A percentile compares a stretch with the other conserved stretches of the same genome.
Evolutionary conservation across 2,797 vertebrate genomes (phyloP).

Genomic region (Astyanax mexicanus): DNA sequence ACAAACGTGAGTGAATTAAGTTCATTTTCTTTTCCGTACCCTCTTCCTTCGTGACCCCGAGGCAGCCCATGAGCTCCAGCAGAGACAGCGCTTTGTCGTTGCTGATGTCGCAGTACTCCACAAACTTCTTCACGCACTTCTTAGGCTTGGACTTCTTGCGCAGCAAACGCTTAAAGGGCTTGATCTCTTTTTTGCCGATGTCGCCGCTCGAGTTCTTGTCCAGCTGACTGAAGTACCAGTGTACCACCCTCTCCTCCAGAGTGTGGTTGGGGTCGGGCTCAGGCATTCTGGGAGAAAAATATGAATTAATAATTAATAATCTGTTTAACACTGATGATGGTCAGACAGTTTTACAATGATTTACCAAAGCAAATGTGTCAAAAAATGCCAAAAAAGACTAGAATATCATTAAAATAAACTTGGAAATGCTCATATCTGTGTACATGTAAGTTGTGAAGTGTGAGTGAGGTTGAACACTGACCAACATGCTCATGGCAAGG

Average conservation of each 20-base stretch:
- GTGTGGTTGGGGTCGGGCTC: conserved; percentile 96
- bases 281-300: conserved; percentile 76
- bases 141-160: conserved; percentile 97
- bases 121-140: conserved; percentile 97
- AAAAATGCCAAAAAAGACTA: no score
- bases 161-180: conserved; percentile 94
- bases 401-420: no score
- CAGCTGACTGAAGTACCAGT: conserved; percentile 95
- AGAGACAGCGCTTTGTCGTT: conserved; percentile 91
- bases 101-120: conserved; percentile 94
- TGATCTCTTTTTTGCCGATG: conserved; percentile 97
- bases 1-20: no score
- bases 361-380: background rate
- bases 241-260: conserved; percentile 94
- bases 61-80: conserved; percentile 93
- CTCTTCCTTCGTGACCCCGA: conserved; percentile 93
- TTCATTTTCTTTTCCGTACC: no score
- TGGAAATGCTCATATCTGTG: no score
- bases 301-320: no score
- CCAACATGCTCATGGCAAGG: no score
- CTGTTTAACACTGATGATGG: background rate
- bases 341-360: no score
- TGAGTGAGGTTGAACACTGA: no score
- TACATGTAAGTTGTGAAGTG: no score
- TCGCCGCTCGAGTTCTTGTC: conserved; percentile 94